phyloP scores from a whole-genome alignment of 1,140 invertebrate species.

The Anoplolepis gracilipes region DNA sequence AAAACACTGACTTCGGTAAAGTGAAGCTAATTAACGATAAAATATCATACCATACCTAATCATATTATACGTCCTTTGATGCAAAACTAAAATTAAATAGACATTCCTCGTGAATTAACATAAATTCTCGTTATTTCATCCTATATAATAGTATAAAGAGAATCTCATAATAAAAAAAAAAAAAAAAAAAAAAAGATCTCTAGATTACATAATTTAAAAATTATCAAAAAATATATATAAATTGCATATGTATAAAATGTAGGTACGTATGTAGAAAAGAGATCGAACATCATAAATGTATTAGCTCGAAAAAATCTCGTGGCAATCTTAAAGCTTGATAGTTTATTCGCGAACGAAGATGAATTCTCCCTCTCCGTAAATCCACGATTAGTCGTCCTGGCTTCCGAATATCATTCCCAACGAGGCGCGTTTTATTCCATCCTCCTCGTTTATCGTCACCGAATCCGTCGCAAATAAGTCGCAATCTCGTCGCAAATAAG shows the following conservation, averaged over 20 bases:
- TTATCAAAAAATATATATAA: background rate
- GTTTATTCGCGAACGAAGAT: background rate
- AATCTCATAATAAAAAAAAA: background rate
- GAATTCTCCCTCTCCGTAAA: background rate
- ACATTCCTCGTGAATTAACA: background rate
- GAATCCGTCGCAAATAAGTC: too few species aligned
- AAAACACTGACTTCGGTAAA: background rate
- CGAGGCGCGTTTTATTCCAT: conserved; percentile 15
- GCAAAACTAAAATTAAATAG: conserved; percentile 1
- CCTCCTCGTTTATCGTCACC: background rate
- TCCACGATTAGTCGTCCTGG: conserved; percentile 20
- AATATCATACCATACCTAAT: background rate
- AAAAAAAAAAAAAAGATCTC: background rate
- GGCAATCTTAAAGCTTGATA: background rate
- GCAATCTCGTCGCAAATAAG: conserved; percentile 28
- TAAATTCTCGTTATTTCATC: background rate
- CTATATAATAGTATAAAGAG: background rate
- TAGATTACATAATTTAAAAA: background rate
- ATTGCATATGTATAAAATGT: background rate
- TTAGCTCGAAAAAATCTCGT: background rate
- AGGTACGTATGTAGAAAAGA: too few species aligned
- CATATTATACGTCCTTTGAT: background rate
- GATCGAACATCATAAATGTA: background rate
- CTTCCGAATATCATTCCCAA: conserved; percentile 10
- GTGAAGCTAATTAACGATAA: conserved; percentile 14